Conservation (phyloP, 2,113 vertebrate species). For the Bombycilla garrulus region DNA sequence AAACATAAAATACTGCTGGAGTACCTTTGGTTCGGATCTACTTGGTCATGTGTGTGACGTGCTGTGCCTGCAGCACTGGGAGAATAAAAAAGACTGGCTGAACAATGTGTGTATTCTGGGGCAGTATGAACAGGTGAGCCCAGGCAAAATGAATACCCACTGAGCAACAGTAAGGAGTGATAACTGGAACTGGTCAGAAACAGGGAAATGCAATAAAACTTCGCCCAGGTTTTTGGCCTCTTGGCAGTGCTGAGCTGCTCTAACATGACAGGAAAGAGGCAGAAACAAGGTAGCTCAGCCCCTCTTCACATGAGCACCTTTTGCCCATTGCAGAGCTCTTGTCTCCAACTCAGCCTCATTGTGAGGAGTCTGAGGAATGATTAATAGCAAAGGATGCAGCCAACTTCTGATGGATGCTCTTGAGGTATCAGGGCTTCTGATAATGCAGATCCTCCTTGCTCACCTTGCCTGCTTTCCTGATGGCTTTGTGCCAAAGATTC, state of each 20-base stretch:
- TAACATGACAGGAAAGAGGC: neutral
- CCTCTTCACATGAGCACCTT: neutral
- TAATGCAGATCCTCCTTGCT: neutral
- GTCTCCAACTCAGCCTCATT: fast-evolving
- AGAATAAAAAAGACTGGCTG: neutral
- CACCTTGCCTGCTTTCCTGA: neutral
- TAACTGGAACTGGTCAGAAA: neutral
- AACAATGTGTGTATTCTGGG: neutral
- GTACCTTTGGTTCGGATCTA: neutral
- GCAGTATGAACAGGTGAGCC: neutral
- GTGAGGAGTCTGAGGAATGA: neutral
- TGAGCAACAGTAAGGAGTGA: neutral
- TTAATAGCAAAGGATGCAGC: neutral
- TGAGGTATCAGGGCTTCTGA: neutral
- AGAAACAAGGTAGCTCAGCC: neutral
- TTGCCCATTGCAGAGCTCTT: neutral
- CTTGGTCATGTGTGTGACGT: neutral
- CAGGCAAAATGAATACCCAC: neutral
- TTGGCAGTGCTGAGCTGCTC: neutral
- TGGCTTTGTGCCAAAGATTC: neutral
- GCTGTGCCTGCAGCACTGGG: neutral
- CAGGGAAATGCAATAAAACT: neutral
- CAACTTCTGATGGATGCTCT: neutral
- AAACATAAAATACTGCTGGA: neutral
- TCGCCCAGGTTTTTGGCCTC: neutral